These are phyloP conservation scores for Neostethus bicornis DNA, from an alignment of 2,797 vertebrate species.

Conservation along the genomic window DNA sequence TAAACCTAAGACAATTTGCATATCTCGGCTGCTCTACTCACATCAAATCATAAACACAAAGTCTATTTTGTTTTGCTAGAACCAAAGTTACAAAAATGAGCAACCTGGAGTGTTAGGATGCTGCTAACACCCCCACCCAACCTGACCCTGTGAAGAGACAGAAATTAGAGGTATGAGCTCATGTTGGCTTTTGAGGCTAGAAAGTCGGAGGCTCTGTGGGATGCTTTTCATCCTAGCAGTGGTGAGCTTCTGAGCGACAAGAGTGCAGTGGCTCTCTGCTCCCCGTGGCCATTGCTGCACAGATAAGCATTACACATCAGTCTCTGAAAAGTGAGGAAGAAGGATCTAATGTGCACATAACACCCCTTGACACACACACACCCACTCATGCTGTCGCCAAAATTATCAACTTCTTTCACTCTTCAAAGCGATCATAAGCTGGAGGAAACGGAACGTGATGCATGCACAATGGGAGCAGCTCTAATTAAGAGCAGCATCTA, in stretches of 20 bases:
- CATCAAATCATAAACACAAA: conserved; percentile 80
- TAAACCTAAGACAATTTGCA: conserved; percentile 19
- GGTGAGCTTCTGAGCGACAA: conserved; percentile 92
- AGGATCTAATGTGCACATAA: conserved; percentile 43
- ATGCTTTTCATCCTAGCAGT: conserved; percentile 98
- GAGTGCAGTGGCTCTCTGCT: conserved; percentile 90
- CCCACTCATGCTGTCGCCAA: conserved; percentile 48
- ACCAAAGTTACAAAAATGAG: conserved; percentile 70
- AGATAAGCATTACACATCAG: conserved; percentile 84
- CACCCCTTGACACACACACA: conserved; percentile 26
- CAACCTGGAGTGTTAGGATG: conserved; percentile 61
- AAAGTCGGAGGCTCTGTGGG: conserved; percentile 93
- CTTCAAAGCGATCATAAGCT: conserved; percentile 68
- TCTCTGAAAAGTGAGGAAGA: conserved; percentile 37
- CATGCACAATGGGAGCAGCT: conserved; percentile 72
- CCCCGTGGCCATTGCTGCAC: conserved; percentile 91
- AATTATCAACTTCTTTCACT: conserved; percentile 69
- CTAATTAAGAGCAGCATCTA: conserved; percentile 77
- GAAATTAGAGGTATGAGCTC: conserved; percentile 94
- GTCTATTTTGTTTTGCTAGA: conserved; percentile 70
- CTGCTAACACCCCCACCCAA: conserved; percentile 66
- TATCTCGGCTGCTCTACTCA: conserved; percentile 50
- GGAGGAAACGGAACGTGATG: conserved; percentile 61
- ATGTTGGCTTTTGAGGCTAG: conserved; percentile 92
- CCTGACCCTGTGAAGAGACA: conserved; percentile 82